Conservation (phyloP, 2,113 vertebrate genomes). For the Megaptera novaeangliae region DNA sequence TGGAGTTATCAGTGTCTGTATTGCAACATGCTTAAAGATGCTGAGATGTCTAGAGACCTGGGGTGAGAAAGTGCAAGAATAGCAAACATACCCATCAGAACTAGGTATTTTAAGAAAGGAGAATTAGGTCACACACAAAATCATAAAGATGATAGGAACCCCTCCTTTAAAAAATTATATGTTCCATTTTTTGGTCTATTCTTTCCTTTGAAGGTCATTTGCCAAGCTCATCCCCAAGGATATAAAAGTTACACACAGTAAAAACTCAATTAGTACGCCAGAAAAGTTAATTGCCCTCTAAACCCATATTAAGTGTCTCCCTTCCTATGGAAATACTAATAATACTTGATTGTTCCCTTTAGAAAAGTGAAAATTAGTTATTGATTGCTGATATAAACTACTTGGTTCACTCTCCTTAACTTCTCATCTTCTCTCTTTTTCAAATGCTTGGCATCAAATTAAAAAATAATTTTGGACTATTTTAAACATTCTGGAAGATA, state of each 20-base stretch:
- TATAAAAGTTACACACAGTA: background rate
- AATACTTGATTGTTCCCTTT: background rate
- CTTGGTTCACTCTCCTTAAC: background rate
- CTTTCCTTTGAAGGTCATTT: background rate
- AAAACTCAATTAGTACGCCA: background rate
- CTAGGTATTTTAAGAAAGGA: background rate
- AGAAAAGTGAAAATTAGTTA: background rate
- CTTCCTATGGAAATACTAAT: background rate
- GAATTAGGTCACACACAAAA: background rate
- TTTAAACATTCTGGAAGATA: background rate
- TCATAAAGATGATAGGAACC: background rate
- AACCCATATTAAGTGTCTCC: background rate
- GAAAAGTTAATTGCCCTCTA: background rate
- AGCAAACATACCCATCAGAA: background rate
- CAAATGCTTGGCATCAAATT: background rate
- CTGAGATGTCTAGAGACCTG: background rate
- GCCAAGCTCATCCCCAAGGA: background rate
- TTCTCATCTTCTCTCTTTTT: background rate
- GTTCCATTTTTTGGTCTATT: background rate
- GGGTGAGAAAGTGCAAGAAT: background rate
- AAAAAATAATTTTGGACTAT: background rate
- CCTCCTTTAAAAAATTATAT: background rate
- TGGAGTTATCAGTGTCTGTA: background rate
- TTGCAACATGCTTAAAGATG: background rate
- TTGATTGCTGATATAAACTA: background rate